These are phyloP conservation scores for Pseudomyrmex pallidus DNA, from an alignment of 1,140 invertebrate genomes.

Conservation along the genomic window DNA sequence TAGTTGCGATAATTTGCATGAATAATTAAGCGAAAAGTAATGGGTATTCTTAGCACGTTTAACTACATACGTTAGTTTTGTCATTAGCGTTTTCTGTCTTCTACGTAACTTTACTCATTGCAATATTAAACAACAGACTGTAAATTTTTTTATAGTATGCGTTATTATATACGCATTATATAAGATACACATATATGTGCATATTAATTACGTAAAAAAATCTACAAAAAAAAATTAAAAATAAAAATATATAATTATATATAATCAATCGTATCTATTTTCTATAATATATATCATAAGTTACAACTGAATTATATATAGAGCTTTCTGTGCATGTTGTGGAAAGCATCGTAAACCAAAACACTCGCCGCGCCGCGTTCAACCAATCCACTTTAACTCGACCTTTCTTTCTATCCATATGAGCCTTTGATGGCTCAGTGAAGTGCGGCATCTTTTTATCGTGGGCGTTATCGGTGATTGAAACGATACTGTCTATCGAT, in stretches of 20 bases:
- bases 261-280: too few relatives aligned
- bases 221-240: too few relatives aligned
- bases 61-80: background rate
- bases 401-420: slow-evolving; percentile 67
- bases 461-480: slow-evolving; percentile 77
- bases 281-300: background rate
- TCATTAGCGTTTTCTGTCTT: too few relatives aligned
- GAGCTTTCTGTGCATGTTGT: background rate
- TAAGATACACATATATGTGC: too few relatives aligned
- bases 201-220: too few relatives aligned
- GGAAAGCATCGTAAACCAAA: slow-evolving; percentile 35
- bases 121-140: background rate
- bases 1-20: slow-evolving; percentile 4
- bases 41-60: background rate
- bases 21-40: slow-evolving; percentile 1
- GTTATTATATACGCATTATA: background rate
- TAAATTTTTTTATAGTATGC: background rate
- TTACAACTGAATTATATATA: background rate
- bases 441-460: slow-evolving; percentile 75
- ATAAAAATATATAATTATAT: too few relatives aligned
- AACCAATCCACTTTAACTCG: slow-evolving; percentile 59
- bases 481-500: slow-evolving; percentile 59
- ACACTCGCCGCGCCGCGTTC: slow-evolving; percentile 32
- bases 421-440: slow-evolving; percentile 45
- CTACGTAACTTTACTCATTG: background rate